A percentile compares a stretch with the other conserved stretches of the same genome.
Evolutionary conservation across 2,888 invertebrate genomes (phyloP).

Genomic region (Tortrix viridana): DNA sequence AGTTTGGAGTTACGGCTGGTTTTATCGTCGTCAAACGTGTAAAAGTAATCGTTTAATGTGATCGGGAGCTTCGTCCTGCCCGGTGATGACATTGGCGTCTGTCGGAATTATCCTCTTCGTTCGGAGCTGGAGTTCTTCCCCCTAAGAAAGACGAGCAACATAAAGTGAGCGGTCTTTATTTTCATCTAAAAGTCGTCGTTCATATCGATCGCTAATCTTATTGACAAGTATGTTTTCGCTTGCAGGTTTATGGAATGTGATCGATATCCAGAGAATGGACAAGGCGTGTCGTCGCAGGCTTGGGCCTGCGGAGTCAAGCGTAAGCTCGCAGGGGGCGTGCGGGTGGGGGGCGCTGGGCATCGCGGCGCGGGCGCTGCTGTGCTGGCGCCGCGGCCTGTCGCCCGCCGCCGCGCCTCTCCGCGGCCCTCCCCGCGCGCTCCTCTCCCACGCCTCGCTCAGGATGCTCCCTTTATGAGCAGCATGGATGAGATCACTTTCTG

Average conservation of each 20-base stretch:
- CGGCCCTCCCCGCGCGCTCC: constrained; percentile 36
- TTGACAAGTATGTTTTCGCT: constrained; percentile 39
- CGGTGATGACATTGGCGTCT: constrained; percentile 35
- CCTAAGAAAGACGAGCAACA: constrained; percentile 18
- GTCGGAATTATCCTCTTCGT: constrained; percentile 24
- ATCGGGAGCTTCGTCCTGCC: constrained; percentile 26
- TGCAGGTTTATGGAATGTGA: constrained; percentile 75
- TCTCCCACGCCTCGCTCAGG: constrained; percentile 33
- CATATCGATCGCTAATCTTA: not conserved
- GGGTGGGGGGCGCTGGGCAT: constrained; percentile 54
- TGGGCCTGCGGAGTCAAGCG: constrained; percentile 50
- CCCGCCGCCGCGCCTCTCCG: constrained; percentile 39
- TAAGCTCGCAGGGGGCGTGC: constrained; percentile 53
- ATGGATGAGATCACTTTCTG: constrained; percentile 80
- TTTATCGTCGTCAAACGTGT: not conserved
- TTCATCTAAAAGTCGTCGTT: not conserved
- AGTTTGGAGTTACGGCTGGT: not conserved
- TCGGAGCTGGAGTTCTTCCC: constrained; percentile 30
- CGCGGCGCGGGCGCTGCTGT: constrained; percentile 50
- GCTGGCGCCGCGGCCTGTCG: constrained; percentile 41
- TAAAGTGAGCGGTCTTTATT: constrained; percentile 20
- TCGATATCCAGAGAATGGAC: constrained; percentile 47
- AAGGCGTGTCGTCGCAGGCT: constrained; percentile 43
- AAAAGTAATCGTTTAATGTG: constrained; percentile 5
- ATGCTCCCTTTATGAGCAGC: constrained; percentile 71